Evolutionary conservation across 2,797 vertebrate genomes (phyloP), one percentile per base, ranked within the genome.

Genomic region (Dendrocincla tyrannina): DNA sequence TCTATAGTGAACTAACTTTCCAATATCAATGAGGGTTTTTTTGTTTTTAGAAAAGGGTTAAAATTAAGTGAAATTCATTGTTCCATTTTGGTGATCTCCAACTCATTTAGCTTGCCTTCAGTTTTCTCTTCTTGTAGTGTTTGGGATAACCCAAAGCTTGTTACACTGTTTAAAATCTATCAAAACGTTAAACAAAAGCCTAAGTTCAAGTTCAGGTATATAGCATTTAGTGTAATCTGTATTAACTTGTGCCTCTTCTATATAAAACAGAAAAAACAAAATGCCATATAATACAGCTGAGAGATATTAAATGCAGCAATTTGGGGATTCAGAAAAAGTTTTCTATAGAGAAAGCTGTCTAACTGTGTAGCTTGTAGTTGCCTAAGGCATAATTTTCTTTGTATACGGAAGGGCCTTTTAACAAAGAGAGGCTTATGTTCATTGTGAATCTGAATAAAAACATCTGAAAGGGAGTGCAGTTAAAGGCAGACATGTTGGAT

Each of bases 391-490:
- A 62, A 66, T 88, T 95, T 94, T 77, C 80, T 95, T 89, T 94
- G 39, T 92, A 35, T 60, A 66, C 78, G 68, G 50, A 91, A 81
- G 62, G 85, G 39, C 42, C 64, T 89, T 93, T 59, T 93, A 81
- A 94, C 91, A 97, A 93, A 95, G 92, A 72, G 32, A 49, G 77
- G 70, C 69, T 92, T 95, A 81, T 66, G 66, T 88, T 47, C 50
- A 56, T 92, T 95, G 85, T 88, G 69, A 76, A 28, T 77, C 69
- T 79, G 44, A 82, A 94, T 86, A 70, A 92, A 88, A 81, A 52
- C 56, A 66, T 67, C 37, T 91, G 80, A 89, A 93, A 89, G 81
- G 72, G 63, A 55, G n/a, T 47, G 66, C 83, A 35, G 85, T 84
- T 81, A 22, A 56, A 88, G 76, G 64, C 75, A 72, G 79, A 49